A percentile compares a stretch with the other conserved stretches of the same genome.
phyloP scores from a whole-genome alignment of 2,797 vertebrate genomes.

The Neostethus bicornis region DNA sequence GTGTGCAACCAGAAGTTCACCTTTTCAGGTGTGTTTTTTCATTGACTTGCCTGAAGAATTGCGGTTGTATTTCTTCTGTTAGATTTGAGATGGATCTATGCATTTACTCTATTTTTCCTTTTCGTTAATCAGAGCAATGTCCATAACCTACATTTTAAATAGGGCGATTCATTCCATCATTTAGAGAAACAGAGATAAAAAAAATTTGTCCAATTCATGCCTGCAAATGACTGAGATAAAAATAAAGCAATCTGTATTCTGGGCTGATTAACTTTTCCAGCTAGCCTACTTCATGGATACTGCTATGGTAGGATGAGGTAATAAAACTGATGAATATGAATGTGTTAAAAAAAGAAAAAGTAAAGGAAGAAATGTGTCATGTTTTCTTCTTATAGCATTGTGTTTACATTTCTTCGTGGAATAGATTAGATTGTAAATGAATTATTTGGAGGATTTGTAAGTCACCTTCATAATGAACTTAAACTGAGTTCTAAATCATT shows the following conservation, averaged over 20 bases:
- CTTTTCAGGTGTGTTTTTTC: background rate
- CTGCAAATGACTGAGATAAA: slow-evolving; percentile 60
- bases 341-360: slow-evolving; percentile 2
- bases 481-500: too few relatives aligned
- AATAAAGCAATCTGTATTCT: slow-evolving; percentile 63
- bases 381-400: slow-evolving; percentile 12
- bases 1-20: slow-evolving; percentile 19
- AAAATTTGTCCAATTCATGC: slow-evolving; percentile 56
- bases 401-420: slow-evolving; percentile 37
- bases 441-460: slow-evolving; percentile 34
- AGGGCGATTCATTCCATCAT: slow-evolving; percentile 55
- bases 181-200: slow-evolving; percentile 59
- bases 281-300: slow-evolving; percentile 43
- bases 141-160: slow-evolving; percentile 69
- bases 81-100: slow-evolving; percentile 6
- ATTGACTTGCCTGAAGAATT: slow-evolving; percentile 2
- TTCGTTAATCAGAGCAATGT: slow-evolving; percentile 58
- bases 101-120: slow-evolving; percentile 33
- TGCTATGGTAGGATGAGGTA: slow-evolving; percentile 3
- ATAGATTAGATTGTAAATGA: slow-evolving; percentile 35
- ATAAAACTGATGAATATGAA: slow-evolving; percentile 11
- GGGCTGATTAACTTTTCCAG: slow-evolving; percentile 49
- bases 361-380: slow-evolving; percentile 7
- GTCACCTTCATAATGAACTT: slow-evolving; percentile 30
- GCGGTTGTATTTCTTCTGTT: background rate